Percentiles rank a stretch among this genome's conserved stretches.
Evolutionary conservation across 2,888 invertebrate genomes (phyloP).

Genomic region (Mesopsocus fuscifrons): DNA sequence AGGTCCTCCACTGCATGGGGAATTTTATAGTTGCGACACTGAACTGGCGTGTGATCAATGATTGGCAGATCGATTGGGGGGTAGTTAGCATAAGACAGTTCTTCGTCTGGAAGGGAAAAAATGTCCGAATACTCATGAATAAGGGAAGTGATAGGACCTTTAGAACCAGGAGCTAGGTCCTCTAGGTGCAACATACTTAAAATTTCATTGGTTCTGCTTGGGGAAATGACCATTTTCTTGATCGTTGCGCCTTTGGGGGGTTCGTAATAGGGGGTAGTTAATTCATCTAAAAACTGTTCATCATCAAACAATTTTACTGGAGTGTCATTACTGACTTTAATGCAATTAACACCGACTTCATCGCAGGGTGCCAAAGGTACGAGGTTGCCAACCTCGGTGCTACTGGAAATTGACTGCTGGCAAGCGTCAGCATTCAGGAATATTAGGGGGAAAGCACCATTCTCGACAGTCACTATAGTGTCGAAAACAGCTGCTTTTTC

Average conservation of each 20-base stretch:
- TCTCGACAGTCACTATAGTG: neutral
- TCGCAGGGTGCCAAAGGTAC: neutral
- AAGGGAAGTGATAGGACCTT: neutral
- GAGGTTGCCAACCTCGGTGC: neutral
- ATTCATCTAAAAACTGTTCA: neutral
- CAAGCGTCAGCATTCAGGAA: neutral
- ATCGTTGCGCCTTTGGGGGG: no score
- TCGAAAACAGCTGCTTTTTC: neutral
- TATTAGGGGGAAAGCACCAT: neutral
- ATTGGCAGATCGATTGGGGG: neutral
- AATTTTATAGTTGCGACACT: neutral
- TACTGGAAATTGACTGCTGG: no score
- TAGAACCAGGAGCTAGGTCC: neutral
- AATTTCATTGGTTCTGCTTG: neutral
- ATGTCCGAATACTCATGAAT: neutral
- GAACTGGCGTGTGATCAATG: neutral
- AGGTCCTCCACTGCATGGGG: neutral
- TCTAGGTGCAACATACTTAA: neutral
- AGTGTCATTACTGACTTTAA: neutral
- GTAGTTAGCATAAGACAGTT: neutral
- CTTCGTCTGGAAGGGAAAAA: neutral
- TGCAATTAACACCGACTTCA: neutral
- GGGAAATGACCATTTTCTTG: neutral
- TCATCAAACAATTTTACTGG: neutral
- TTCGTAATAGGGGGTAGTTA: neutral